Conservation (phyloP, 2,797 vertebrate species). For the Clarias laeviceps region DNA sequence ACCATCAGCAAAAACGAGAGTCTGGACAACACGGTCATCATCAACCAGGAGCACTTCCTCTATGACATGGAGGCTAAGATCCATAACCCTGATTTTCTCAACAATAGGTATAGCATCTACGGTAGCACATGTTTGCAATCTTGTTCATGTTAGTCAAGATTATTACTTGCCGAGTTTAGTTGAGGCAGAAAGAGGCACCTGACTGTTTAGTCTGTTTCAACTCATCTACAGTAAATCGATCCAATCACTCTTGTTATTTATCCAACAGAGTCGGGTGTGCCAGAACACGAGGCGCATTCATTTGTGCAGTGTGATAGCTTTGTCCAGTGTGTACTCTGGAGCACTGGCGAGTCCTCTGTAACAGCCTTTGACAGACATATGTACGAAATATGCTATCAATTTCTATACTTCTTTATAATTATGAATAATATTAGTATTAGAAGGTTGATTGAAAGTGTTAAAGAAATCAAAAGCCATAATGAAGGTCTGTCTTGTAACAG, state of each 20-base stretch:
- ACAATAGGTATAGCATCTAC: constrained; percentile 77
- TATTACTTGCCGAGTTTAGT: background rate
- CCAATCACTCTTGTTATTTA: constrained; percentile 1
- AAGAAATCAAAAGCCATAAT: background rate
- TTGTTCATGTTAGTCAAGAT: background rate
- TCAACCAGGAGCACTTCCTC: constrained; percentile 93
- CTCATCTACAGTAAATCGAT: background rate
- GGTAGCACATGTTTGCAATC: background rate
- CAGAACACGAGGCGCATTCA: background rate
- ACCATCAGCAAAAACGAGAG: constrained; percentile 91
- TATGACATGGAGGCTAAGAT: constrained; percentile 82
- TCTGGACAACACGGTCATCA: constrained; percentile 78
- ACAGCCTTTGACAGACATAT: background rate
- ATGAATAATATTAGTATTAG: background rate
- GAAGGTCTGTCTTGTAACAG: background rate
- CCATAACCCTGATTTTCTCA: constrained; percentile 70
- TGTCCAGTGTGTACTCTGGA: background rate
- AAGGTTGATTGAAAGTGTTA: background rate
- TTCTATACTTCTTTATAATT: background rate
- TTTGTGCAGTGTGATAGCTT: background rate
- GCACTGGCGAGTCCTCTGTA: background rate
- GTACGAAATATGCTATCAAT: background rate
- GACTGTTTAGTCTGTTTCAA: constrained; percentile 1
- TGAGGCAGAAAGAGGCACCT: background rate
- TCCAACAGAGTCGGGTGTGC: background rate